A percentile compares a stretch with the other conserved stretches of the same genome.
Conservation (phyloP, 2,797 vertebrate genomes). For the Halcyon smyrnensis region DNA sequence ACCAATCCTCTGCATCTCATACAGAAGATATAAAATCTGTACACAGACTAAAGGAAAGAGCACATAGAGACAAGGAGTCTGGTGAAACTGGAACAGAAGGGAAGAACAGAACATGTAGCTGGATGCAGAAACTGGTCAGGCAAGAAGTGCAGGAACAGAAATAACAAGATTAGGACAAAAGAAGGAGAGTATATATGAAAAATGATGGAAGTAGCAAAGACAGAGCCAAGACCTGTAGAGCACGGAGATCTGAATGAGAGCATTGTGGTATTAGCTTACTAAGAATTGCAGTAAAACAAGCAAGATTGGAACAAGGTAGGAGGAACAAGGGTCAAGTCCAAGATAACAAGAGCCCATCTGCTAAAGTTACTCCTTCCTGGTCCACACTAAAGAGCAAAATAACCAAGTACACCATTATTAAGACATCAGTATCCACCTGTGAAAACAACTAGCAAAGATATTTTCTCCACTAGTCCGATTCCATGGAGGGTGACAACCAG, state of each 20-base stretch:
- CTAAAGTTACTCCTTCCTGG: neutral
- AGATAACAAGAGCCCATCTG: neutral
- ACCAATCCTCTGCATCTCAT: neutral
- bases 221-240: neutral
- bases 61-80: neutral
- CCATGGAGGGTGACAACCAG: neutral
- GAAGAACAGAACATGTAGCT: neutral
- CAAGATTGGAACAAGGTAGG: neutral
- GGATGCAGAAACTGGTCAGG: neutral
- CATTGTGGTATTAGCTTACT: neutral
- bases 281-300: neutral
- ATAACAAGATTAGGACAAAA: neutral
- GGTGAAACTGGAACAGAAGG: neutral
- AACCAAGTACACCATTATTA: neutral
- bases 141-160: neutral
- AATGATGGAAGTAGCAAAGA: neutral
- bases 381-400: neutral
- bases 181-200: neutral
- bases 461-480: neutral
- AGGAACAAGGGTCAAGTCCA: neutral
- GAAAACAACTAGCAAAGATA: neutral
- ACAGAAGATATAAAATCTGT: neutral
- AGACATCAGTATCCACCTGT: neutral
- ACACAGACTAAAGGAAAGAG: neutral
- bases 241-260: neutral